phyloP scores from a whole-genome alignment of 2,888 invertebrate genomes.

The Drosophila tanythrix region DNA sequence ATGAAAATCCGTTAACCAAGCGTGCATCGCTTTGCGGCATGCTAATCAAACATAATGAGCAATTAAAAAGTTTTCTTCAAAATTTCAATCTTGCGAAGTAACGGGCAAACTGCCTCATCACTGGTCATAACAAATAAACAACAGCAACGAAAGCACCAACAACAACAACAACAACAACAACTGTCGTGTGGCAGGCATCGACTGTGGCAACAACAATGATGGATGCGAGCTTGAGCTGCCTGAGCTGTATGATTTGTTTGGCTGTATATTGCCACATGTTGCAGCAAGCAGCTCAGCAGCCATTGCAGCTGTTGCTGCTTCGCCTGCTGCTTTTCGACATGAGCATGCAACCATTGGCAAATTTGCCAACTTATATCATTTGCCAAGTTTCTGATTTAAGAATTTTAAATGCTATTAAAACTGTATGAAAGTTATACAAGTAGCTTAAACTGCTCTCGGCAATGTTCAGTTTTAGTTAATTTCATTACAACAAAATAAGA shows the following conservation, averaged over 20 bases:
- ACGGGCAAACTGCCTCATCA: conserved; percentile 4
- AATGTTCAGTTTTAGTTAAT: not conserved
- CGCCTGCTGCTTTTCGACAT: conserved; percentile 7
- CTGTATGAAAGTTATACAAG: not conserved
- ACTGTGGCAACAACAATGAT: conserved; percentile 38
- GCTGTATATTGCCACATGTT: conserved; percentile 47
- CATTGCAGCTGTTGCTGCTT: not conserved
- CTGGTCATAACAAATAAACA: conserved; percentile 16
- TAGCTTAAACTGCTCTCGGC: too few species aligned
- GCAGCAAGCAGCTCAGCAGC: conserved; percentile 26
- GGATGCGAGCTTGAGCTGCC: conserved; percentile 34
- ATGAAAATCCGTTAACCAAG: conserved; percentile 61
- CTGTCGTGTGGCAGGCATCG: conserved; percentile 29
- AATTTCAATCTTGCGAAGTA: conserved; percentile 40
- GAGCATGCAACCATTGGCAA: conserved; percentile 8
- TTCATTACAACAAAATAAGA: not conserved
- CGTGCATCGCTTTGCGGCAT: conserved; percentile 63
- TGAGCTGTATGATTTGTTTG: conserved; percentile 17
- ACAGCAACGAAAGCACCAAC: conserved; percentile 6
- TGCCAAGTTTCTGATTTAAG: not conserved
- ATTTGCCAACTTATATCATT: not conserved
- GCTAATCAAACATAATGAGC: conserved; percentile 70
- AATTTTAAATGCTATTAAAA: not conserved
- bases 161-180: conserved; percentile 20
- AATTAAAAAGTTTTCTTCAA: conserved; percentile 66